These are phyloP conservation scores for Morone saxatilis DNA, from an alignment of 2,113 vertebrate genomes.

Conservation along the genomic window DNA sequence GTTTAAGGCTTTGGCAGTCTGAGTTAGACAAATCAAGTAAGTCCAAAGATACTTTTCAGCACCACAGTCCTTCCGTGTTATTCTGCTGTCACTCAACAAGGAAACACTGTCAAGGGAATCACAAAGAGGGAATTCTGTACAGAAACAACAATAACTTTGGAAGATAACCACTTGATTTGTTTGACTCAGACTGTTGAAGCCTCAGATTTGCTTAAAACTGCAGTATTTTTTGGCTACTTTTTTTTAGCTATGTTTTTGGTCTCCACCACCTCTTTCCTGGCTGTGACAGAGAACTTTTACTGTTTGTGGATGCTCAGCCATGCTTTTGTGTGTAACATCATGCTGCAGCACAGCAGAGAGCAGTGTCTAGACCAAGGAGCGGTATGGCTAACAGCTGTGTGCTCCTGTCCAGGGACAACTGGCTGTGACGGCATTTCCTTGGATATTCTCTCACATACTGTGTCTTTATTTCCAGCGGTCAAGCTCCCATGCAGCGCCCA, in stretches of 20 bases:
- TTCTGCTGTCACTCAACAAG: too few relatives aligned
- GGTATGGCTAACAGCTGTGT: constrained; percentile 73
- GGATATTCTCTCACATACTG: constrained; percentile 77
- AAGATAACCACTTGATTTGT: too few relatives aligned
- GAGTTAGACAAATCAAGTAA: neutral
- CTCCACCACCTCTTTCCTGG: neutral
- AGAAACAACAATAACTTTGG: too few relatives aligned
- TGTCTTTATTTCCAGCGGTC: constrained; percentile 82
- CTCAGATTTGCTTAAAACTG: too few relatives aligned
- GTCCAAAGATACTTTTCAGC: too few relatives aligned
- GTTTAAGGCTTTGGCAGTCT: neutral
- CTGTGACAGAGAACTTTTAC: constrained; percentile 18
- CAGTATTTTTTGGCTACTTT: too few relatives aligned
- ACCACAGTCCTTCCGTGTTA: too few relatives aligned
- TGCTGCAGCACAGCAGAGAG: constrained; percentile 29
- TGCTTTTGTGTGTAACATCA: constrained; percentile 8
- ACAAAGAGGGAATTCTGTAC: too few relatives aligned
- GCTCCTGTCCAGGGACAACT: constrained; percentile 68
- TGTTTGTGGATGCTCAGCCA: constrained; percentile 51
- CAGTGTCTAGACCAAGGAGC: constrained; percentile 38
- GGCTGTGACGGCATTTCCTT: constrained; percentile 75
- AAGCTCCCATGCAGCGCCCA: constrained; percentile 66
- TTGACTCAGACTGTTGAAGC: too few relatives aligned
- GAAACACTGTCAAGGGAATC: too few relatives aligned
- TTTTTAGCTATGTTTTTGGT: too few relatives aligned